Evolutionary conservation across 1,140 invertebrate species (phyloP).

Genomic region (Drosophila nikananu): DNA sequence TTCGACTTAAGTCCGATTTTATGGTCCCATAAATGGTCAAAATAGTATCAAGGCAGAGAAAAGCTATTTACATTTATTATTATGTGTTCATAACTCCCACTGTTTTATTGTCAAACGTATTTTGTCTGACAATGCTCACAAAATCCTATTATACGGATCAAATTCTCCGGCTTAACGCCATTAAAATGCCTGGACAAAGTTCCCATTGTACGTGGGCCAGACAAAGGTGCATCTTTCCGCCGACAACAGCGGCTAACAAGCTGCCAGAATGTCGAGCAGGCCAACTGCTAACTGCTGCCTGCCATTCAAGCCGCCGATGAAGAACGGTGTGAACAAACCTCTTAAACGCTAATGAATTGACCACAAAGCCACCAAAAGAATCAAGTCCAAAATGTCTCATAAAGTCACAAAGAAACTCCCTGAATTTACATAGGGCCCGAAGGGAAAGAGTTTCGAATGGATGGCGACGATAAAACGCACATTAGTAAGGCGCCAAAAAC

Average conservation of each 20-base stretch:
- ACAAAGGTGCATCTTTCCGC: constrained; percentile 10
- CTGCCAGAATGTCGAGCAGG: constrained; percentile 43
- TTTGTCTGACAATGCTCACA: constrained; percentile 17
- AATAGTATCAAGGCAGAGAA: constrained; percentile 14
- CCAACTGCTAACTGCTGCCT: constrained; percentile 41
- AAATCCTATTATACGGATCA: constrained; percentile 20
- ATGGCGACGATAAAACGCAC: constrained; percentile 72
- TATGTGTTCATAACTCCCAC: constrained; percentile 37
- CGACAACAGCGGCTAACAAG: constrained; percentile 55
- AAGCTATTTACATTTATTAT: constrained; percentile 13
- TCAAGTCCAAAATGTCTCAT: constrained; percentile 49
- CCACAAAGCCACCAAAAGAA: constrained; percentile 44
- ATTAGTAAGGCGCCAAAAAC: constrained; percentile 81
- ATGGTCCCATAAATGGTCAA: constrained; percentile 5
- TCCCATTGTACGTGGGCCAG: constrained; percentile 2
- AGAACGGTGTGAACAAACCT: constrained; percentile 74
- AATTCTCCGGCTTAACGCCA: constrained; percentile 23
- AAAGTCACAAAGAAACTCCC: constrained; percentile 65
- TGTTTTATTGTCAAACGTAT: constrained; percentile 19
- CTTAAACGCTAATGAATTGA: constrained; percentile 79
- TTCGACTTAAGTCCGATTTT: background rate
- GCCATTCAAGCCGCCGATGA: constrained; percentile 15
- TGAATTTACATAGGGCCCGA: constrained; percentile 63
- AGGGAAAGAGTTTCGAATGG: constrained; percentile 18
- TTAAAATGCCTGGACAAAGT: constrained; percentile 23